Evolutionary conservation across 2,113 vertebrate species (phyloP), one percentile per base, ranked within the genome.

Genomic region (Meles meles): DNA sequence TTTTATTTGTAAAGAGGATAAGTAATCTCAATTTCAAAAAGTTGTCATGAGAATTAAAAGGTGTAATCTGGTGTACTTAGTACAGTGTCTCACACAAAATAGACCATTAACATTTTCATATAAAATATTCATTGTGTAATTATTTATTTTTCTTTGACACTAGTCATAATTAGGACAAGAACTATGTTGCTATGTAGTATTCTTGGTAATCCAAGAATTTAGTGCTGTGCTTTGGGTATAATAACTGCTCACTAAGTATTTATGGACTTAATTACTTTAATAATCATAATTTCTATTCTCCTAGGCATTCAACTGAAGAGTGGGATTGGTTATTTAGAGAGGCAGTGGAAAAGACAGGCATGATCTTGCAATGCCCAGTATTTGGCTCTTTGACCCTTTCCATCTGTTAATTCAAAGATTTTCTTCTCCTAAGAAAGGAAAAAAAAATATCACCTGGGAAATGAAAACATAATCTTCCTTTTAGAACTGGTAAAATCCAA

Each of bases 21-120:
- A 91, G 77, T 57, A 74, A 49, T 88, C 59, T 59, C 12, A 76
- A 57, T 96, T 88, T 92, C 83, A 97, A 76, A 88, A 15, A 4
- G n/a, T 14, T 80, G 1, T 67, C 86, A 31, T 65, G 74, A 89
- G 82, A 81, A 85, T 47, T 29, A 93, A 23, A 77, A 76, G 55
- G 39, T 18, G 31, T 92, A 25, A 47, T 76, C 42, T 85, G 88
- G 29, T 63, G 5, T 81, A 76, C 29, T 77, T 74, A 92, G 42
- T 31, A 94, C n/a, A 44, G 1, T 57, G 25, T 23, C 55, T 90
- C 49, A 2, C 47, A 76, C 29, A 67, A 76, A 84, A 67, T 11
- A 92, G 65, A 74, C 52, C n/a, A 27, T 77, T 67, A 49, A 77
- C 42, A 7, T 71, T 94, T 90, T 90, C 17, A 84, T 69, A 55